Percentiles rank a stretch among this genome's conserved stretches.
These are phyloP conservation scores for Notiomystis cincta DNA, from an alignment of 2,113 vertebrate species.

Conservation along the genomic window DNA sequence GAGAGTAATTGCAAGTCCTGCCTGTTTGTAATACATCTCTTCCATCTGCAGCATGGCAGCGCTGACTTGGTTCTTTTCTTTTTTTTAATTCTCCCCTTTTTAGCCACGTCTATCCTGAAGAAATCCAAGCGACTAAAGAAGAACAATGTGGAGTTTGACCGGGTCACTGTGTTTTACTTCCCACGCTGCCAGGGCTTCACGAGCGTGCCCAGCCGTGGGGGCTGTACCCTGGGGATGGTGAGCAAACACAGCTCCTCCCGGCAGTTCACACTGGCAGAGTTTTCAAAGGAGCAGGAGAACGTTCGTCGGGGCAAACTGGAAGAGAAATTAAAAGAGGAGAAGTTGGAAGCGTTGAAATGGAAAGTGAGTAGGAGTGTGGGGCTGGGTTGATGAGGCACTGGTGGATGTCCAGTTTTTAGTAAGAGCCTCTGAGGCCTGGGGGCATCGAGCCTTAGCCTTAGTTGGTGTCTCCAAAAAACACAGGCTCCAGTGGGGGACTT, in stretches of 20 bases:
- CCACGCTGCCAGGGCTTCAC: conserved; percentile 96
- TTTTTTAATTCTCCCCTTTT: not conserved
- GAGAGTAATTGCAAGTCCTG: not conserved
- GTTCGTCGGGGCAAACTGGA: conserved; percentile 82
- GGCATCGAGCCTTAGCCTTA: not conserved
- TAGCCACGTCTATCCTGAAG: conserved; percentile 91
- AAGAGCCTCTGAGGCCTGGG: not conserved
- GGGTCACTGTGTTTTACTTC: conserved; percentile 94
- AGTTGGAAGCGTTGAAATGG: conserved; percentile 80
- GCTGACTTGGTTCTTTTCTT: not conserved
- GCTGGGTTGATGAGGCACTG: not conserved
- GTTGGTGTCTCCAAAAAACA: not conserved
- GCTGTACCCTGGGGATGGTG: conserved; percentile 94
- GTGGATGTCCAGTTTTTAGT: not conserved
- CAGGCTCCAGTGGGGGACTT: not conserved
- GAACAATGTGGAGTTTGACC: conserved; percentile 86
- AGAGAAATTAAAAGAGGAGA: conserved; percentile 87
- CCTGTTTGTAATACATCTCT: not conserved
- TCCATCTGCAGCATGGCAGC: not conserved
- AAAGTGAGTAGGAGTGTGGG: conserved; percentile 72
- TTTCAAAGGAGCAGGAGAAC: conserved; percentile 81
- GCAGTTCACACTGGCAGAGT: conserved; percentile 87
- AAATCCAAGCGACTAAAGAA: conserved; percentile 79
- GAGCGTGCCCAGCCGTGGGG: conserved; percentile 91
- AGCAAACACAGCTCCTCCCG: conserved; percentile 79